Conservation (phyloP, 2,113 vertebrate genomes). For the Bos javanicus region DNA sequence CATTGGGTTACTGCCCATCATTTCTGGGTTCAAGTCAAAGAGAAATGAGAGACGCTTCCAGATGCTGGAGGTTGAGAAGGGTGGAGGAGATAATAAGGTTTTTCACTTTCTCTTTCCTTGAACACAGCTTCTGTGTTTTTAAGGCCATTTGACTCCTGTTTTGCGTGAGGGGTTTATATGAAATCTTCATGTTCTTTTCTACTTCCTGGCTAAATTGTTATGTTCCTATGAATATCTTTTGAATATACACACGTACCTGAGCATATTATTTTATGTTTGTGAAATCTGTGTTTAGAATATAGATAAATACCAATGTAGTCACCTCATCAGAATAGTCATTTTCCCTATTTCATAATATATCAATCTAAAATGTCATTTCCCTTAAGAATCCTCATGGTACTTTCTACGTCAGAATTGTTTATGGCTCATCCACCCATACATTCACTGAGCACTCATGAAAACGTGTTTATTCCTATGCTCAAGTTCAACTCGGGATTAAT, state of each 20-base stretch:
- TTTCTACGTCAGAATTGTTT: not conserved
- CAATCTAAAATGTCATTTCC: not conserved
- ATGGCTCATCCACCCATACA: not conserved
- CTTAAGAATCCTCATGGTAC: not conserved
- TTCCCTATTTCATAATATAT: not conserved
- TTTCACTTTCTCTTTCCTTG: not conserved
- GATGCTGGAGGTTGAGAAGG: not conserved
- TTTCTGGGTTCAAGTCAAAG: not conserved
- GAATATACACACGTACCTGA: not conserved
- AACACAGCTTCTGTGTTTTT: not conserved
- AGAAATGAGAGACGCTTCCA: not conserved
- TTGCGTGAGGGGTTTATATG: not conserved
- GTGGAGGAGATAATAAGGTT: not conserved
- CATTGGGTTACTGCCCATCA: slow-evolving; percentile 43
- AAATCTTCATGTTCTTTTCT: not conserved
- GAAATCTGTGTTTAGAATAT: not conserved
- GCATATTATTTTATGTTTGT: not conserved
- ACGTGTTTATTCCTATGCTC: not conserved
- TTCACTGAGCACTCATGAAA: not conserved
- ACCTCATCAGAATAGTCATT: not conserved
- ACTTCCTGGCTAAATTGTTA: not conserved
- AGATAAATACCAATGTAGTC: not conserved
- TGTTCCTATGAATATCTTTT: not conserved
- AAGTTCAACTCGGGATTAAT: not conserved
- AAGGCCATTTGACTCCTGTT: not conserved